A percentile compares a stretch with the other conserved stretches of the same genome.
phyloP scores from a whole-genome alignment of 2,888 invertebrate genomes.

The Xanthia togata region DNA sequence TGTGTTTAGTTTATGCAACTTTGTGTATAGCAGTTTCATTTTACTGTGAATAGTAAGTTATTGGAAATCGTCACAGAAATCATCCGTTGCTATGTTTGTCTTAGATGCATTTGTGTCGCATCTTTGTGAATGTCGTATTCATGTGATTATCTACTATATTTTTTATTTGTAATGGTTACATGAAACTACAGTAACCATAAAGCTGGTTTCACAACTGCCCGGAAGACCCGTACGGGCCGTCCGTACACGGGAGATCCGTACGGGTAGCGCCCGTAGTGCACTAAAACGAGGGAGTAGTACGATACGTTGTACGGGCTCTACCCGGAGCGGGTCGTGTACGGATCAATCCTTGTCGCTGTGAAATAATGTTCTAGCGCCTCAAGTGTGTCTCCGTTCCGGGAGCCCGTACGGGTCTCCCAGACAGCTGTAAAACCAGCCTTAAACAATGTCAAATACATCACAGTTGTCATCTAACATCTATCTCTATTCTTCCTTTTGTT shows the following conservation, averaged over 20 bases:
- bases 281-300: too few relatives aligned
- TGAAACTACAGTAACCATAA: constrained; percentile 42
- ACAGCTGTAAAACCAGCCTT: not conserved
- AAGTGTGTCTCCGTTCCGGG: too few relatives aligned
- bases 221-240: too few relatives aligned
- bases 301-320: too few relatives aligned
- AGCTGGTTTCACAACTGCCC: too few relatives aligned
- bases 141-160: constrained; percentile 35
- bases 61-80: constrained; percentile 19
- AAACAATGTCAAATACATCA: constrained; percentile 5
- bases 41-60: constrained; percentile 28
- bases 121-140: constrained; percentile 49
- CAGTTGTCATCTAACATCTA: constrained; percentile 5
- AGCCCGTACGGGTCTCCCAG: too few relatives aligned
- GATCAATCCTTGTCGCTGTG: too few relatives aligned
- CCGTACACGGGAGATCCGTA: too few relatives aligned
- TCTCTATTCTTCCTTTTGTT: constrained; percentile 18
- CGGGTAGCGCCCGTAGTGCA: too few relatives aligned
- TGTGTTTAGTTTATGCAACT: constrained; percentile 49
- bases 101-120: constrained; percentile 62
- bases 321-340: too few relatives aligned
- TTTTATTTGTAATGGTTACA: constrained; percentile 51
- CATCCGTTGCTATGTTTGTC: constrained; percentile 58
- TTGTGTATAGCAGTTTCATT: constrained; percentile 47
- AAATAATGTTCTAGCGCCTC: too few relatives aligned